phyloP scores from a whole-genome alignment of 2,113 vertebrate species.

The Pteruthius melanotis region DNA sequence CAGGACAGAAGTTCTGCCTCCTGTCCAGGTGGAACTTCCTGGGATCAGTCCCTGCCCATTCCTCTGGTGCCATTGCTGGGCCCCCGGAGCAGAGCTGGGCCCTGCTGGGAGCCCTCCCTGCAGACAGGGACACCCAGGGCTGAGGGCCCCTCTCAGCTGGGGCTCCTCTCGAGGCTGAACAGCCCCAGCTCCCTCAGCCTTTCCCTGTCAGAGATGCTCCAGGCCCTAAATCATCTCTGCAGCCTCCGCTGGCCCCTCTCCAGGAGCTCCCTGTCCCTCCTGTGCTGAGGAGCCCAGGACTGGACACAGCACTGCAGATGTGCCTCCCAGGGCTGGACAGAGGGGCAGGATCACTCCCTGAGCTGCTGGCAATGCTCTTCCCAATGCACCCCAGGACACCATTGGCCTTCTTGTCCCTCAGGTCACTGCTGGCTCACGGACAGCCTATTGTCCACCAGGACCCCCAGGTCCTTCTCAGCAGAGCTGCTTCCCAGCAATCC shows the following conservation, averaged over 20 bases:
- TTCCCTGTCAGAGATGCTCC: background rate
- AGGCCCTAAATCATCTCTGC: background rate
- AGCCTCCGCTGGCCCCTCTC: rapidly evolving
- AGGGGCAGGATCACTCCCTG: background rate
- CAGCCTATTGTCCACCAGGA: background rate
- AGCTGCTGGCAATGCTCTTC: background rate
- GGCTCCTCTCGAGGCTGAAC: background rate
- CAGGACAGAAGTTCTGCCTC: background rate
- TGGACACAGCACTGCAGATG: background rate
- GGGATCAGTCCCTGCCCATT: background rate
- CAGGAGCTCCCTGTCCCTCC: background rate
- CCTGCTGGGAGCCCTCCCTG: background rate
- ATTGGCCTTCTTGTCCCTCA: background rate
- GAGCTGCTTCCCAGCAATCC: background rate
- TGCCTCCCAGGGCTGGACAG: background rate
- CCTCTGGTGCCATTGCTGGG: background rate
- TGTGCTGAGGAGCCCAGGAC: background rate
- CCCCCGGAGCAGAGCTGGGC: background rate
- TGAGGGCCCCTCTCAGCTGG: background rate
- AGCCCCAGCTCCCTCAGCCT: background rate
- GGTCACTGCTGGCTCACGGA: background rate
- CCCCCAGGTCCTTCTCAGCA: background rate
- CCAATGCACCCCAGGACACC: background rate
- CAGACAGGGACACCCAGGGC: background rate
- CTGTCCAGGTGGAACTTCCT: background rate